Conservation (phyloP, 2,797 vertebrate genomes). For the Epinephelus malabaricus region DNA sequence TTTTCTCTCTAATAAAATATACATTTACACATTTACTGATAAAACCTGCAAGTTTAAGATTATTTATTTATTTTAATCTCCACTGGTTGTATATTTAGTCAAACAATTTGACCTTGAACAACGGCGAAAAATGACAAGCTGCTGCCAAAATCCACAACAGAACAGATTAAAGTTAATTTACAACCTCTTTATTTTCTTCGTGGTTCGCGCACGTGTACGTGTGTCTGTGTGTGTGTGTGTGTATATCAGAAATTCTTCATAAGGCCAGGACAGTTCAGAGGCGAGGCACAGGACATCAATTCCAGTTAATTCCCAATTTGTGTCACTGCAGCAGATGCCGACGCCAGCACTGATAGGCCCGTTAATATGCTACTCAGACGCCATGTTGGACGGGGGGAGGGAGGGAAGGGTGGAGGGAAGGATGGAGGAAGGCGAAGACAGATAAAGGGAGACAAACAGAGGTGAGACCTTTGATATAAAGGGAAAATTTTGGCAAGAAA, state of each 20-base stretch:
- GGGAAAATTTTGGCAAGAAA: not conserved
- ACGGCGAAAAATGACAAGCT: slow-evolving; percentile 13
- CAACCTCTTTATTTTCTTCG: slow-evolving; percentile 56
- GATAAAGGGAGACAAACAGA: slow-evolving; percentile 6
- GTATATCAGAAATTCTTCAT: slow-evolving; percentile 87
- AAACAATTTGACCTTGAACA: slow-evolving; percentile 58
- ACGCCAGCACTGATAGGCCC: slow-evolving; percentile 95
- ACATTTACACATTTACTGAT: too few species aligned
- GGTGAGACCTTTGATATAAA: slow-evolving; percentile 14
- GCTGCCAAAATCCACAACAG: slow-evolving; percentile 43
- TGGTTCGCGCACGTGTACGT: not conserved
- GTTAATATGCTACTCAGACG: slow-evolving; percentile 91
- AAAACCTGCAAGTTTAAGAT: too few species aligned
- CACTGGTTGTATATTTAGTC: too few species aligned
- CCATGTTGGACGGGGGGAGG: slow-evolving; percentile 42
- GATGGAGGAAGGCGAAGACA: not conserved
- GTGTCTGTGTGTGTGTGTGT: slow-evolving; percentile 9
- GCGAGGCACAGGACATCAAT: slow-evolving; percentile 96
- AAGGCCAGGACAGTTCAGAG: slow-evolving; percentile 96
- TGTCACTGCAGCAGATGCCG: slow-evolving; percentile 99
- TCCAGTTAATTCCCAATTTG: slow-evolving; percentile 99
- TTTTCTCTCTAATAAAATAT: too few species aligned
- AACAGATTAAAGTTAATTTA: slow-evolving; percentile 62
- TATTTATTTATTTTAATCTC: too few species aligned
- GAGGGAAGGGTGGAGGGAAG: not conserved